Conservation (phyloP, 2,113 vertebrate genomes). For the Anser brachyrhynchus region DNA sequence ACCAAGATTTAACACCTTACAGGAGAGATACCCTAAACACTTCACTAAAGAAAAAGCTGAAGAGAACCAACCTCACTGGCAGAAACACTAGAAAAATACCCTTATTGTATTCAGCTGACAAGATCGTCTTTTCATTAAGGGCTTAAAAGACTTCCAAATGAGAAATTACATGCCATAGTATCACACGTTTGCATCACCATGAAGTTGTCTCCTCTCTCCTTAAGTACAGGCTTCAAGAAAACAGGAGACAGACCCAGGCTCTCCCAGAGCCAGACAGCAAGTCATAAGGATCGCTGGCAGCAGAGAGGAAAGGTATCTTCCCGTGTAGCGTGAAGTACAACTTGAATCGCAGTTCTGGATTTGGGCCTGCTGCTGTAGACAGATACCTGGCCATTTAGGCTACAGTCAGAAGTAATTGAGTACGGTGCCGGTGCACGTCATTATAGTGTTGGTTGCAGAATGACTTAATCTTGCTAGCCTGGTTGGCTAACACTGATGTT, state of each 20-base stretch:
- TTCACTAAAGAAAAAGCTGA: not conserved
- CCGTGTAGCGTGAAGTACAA: not conserved
- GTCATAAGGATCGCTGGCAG: not conserved
- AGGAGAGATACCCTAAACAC: too few relatives aligned
- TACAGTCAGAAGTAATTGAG: not conserved
- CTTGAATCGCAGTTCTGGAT: not conserved
- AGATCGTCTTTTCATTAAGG: not conserved
- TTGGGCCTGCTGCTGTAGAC: not conserved
- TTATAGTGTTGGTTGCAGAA: not conserved
- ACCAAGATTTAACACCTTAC: too few relatives aligned
- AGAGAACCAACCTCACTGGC: not conserved
- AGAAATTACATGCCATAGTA: not conserved
- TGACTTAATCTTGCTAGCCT: not conserved
- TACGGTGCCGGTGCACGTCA: not conserved
- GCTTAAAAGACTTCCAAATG: not conserved
- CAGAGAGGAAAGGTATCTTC: not conserved
- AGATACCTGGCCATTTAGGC: not conserved
- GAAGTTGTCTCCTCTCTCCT: not conserved
- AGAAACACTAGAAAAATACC: not conserved
- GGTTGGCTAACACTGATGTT: not conserved
- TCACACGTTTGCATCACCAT: not conserved
- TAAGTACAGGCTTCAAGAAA: not conserved
- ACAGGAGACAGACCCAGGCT: not conserved
- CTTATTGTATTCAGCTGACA: not conserved
- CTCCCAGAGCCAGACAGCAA: not conserved